Conservation (phyloP, 2,113 vertebrate genomes). For the Silurus meridionalis region DNA sequence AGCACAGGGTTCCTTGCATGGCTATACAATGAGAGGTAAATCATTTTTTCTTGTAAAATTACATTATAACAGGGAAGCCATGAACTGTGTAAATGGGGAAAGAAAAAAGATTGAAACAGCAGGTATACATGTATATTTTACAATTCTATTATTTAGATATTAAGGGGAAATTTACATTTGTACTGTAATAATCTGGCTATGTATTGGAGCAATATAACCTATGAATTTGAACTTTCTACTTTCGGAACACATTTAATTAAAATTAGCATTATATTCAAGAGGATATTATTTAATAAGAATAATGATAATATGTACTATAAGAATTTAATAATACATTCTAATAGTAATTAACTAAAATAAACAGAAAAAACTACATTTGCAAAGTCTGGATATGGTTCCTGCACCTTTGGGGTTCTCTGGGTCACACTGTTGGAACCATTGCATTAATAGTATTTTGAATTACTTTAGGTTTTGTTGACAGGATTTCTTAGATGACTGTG, state of each 20-base stretch:
- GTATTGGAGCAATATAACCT: background rate
- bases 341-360: too few relatives aligned
- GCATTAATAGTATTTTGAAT: background rate
- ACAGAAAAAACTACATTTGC: background rate
- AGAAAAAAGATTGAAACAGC: background rate
- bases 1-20: constrained; percentile 94
- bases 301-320: background rate
- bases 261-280: background rate
- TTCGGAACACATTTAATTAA: background rate
- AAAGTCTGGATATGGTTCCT: background rate
- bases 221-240: background rate
- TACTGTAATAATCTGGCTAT: background rate
- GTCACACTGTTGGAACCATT: background rate
- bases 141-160: background rate
- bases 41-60: background rate
- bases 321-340: background rate
- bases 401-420: background rate
- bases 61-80: background rate
- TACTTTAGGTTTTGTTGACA: background rate
- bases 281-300: background rate
- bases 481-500: background rate
- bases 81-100: background rate
- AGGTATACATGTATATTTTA: background rate
- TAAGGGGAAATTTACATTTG: background rate
- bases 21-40: constrained; percentile 96